Conservation (phyloP, 1,140 invertebrate genomes). For the Sipha flava region DNA sequence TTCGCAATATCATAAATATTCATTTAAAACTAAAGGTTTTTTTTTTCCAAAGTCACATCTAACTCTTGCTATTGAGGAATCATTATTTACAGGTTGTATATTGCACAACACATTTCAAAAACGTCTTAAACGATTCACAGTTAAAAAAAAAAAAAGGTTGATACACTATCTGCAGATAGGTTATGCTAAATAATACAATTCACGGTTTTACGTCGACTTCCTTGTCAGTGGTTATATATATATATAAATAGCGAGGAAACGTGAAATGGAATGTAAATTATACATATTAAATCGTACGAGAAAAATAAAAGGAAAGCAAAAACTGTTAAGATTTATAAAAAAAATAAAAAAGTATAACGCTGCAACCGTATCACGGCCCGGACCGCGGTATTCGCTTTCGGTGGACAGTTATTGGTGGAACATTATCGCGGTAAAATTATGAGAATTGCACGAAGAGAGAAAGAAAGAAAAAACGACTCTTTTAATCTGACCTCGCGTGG, state of each 20-base stretch:
- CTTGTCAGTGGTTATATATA: background rate
- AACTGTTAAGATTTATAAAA: background rate
- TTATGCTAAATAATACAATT: no score
- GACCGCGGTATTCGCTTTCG: background rate
- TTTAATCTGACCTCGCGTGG: slow-evolving; percentile 3
- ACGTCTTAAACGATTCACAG: no score
- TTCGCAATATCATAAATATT: no score
- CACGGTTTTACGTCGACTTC: background rate
- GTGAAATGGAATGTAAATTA: background rate
- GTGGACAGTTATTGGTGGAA: background rate
- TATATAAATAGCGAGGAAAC: no score
- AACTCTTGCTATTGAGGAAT: no score
- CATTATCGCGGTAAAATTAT: slow-evolving; percentile 10
- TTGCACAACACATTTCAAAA: no score
- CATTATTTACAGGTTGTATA: no score
- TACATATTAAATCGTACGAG: background rate
- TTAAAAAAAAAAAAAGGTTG: background rate
- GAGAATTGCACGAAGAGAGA: background rate
- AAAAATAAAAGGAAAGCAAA: background rate
- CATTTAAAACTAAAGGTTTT: no score
- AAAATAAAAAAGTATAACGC: no score
- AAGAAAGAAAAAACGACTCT: background rate
- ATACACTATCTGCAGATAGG: no score
- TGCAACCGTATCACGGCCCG: no score
- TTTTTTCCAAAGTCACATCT: no score